phyloP scores from a whole-genome alignment of 2,113 vertebrate species.

The Nesoenas mayeri region DNA sequence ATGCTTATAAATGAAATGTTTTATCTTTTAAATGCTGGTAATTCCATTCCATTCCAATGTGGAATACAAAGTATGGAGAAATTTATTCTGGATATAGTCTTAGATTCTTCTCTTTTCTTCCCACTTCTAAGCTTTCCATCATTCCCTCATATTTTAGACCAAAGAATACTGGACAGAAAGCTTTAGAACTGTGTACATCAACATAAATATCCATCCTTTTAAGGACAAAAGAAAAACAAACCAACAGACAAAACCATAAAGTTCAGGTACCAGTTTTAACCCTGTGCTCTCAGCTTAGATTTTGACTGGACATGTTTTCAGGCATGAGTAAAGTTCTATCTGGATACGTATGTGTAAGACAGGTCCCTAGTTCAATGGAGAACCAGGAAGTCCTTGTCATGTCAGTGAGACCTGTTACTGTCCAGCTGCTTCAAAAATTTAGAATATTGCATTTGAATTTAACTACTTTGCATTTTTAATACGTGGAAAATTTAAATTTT shows the following conservation, averaged over 20 bases:
- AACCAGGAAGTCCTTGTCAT: not conserved
- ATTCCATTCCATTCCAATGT: not conserved
- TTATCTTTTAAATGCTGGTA: not conserved
- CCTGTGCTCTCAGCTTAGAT: not conserved
- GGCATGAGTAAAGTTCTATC: not conserved
- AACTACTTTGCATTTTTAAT: not conserved
- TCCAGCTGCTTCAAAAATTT: not conserved
- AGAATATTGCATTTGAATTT: not conserved
- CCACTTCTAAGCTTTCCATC: not conserved
- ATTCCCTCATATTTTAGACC: not conserved
- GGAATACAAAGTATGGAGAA: not conserved
- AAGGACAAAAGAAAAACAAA: not conserved
- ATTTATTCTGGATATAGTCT: not conserved
- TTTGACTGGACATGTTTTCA: not conserved
- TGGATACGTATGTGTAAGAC: not conserved
- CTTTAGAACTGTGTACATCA: not conserved
- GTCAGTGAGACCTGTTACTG: not conserved
- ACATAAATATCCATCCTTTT: not conserved
- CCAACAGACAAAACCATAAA: too few species aligned
- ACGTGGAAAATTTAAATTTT: not conserved
- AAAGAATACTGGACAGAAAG: not conserved
- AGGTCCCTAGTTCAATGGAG: not conserved
- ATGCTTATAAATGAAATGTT: not conserved
- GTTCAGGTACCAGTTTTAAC: not conserved
- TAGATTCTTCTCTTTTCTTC: not conserved